Evolutionary conservation across 2,113 vertebrate genomes (phyloP).

Genomic region (Aptenodytes forsteri): DNA sequence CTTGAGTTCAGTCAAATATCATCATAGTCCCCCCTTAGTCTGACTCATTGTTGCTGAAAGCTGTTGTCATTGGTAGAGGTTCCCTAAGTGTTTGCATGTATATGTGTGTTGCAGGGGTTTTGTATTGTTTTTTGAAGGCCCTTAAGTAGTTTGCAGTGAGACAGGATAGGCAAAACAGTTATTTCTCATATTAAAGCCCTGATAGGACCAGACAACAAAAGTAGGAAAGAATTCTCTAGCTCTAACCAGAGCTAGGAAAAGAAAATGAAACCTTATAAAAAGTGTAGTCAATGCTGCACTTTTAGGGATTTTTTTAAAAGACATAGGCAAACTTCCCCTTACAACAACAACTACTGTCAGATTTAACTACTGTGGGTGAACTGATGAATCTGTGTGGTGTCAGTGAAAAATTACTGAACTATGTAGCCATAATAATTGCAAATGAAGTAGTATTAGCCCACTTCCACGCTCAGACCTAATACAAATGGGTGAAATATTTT

Average conservation of each 20-base stretch:
- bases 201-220: not conserved
- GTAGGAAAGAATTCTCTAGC: not conserved
- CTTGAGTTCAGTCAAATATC: not conserved
- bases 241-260: not conserved
- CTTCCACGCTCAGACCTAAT: not conserved
- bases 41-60: not conserved
- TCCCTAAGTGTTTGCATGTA: not conserved
- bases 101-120: not conserved
- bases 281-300: not conserved
- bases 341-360: not conserved
- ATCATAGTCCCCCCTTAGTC: not conserved
- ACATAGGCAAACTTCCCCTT: fast-evolving
- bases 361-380: not conserved
- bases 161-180: not conserved
- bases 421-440: not conserved
- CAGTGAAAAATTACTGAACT: not conserved
- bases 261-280: not conserved
- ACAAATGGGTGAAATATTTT: not conserved
- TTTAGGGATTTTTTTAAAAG: not conserved
- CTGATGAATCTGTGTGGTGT: not conserved
- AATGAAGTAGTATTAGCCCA: not conserved
- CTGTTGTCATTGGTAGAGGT: not conserved
- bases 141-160: not conserved
- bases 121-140: not conserved
- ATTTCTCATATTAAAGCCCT: not conserved